phyloP scores from a whole-genome alignment of 2,888 invertebrate species.

The Tachina grossa region DNA sequence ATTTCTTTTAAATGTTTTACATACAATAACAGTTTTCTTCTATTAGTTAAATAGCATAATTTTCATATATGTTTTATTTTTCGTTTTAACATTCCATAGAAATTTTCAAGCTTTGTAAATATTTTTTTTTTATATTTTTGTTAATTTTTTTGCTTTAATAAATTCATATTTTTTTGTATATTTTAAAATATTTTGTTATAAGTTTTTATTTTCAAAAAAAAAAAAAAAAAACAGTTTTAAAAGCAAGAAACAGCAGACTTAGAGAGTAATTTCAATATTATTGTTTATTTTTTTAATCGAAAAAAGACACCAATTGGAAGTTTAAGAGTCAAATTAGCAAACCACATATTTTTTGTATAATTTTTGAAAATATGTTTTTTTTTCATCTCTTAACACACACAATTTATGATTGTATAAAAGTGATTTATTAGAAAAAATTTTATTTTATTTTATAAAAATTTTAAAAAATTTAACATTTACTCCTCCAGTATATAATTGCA shows the following conservation, averaged over 20 bases:
- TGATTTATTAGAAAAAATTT: slow-evolving; percentile 18
- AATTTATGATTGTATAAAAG: not conserved
- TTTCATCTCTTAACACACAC: not conserved
- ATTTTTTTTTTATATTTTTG: not conserved
- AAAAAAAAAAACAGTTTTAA: slow-evolving; percentile 3
- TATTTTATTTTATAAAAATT: slow-evolving; percentile 59
- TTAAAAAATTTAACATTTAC: slow-evolving; percentile 44
- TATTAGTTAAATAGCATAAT: slow-evolving; percentile 14
- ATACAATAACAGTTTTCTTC: slow-evolving; percentile 33
- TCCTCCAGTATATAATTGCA: not conserved
- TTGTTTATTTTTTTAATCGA: slow-evolving; percentile 24
- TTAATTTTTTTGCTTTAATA: not conserved
- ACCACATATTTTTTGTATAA: not conserved
- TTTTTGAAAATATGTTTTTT: slow-evolving; percentile 16
- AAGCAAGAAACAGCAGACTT: slow-evolving; percentile 15
- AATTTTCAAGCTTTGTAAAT: slow-evolving; percentile 48
- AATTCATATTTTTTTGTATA: not conserved
- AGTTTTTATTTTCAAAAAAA: slow-evolving; percentile 14
- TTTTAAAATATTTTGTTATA: not conserved
- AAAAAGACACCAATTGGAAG: slow-evolving; percentile 52
- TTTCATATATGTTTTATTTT: slow-evolving; percentile 35
- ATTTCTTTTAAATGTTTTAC: not conserved
- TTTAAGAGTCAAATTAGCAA: slow-evolving; percentile 7
- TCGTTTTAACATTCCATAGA: slow-evolving; percentile 64
- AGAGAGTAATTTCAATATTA: not conserved